phyloP scores from a whole-genome alignment of 2,113 vertebrate species.

The Saguinus imperator region DNA sequence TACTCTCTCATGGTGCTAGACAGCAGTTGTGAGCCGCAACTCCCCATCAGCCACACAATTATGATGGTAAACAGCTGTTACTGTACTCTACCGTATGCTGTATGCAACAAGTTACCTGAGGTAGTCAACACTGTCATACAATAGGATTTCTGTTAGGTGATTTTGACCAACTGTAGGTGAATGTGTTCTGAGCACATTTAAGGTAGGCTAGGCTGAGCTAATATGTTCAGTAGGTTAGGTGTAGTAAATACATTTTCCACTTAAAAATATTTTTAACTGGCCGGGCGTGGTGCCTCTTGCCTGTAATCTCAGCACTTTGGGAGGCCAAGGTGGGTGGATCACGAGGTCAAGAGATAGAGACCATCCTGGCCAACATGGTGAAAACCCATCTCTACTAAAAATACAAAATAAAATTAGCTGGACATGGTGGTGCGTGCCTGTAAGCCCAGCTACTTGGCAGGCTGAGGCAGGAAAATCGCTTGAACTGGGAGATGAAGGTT shows the following conservation, averaged over 20 bases:
- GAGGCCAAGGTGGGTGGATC: no score
- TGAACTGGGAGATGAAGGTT: no score
- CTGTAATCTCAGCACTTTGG: no score
- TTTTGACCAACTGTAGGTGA: background rate
- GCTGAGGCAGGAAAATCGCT: no score
- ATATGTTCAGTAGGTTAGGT: background rate
- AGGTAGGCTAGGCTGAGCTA: background rate
- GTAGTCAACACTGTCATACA: background rate
- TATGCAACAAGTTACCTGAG: background rate
- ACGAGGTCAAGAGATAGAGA: no score
- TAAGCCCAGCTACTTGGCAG: no score
- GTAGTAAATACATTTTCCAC: background rate
- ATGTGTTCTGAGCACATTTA: background rate
- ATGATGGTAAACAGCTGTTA: background rate
- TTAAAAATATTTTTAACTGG: background rate
- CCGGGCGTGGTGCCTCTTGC: no score
- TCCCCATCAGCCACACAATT: background rate
- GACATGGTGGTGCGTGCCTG: no score
- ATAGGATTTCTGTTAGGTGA: background rate
- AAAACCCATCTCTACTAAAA: no score
- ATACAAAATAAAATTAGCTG: no score
- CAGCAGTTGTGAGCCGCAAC: background rate
- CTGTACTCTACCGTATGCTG: background rate
- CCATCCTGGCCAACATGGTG: no score
- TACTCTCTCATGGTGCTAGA: background rate